Evolutionary conservation across 2,113 vertebrate species (phyloP), one percentile per base, ranked within the genome.

Genomic region (Tapirus terrestris): DNA sequence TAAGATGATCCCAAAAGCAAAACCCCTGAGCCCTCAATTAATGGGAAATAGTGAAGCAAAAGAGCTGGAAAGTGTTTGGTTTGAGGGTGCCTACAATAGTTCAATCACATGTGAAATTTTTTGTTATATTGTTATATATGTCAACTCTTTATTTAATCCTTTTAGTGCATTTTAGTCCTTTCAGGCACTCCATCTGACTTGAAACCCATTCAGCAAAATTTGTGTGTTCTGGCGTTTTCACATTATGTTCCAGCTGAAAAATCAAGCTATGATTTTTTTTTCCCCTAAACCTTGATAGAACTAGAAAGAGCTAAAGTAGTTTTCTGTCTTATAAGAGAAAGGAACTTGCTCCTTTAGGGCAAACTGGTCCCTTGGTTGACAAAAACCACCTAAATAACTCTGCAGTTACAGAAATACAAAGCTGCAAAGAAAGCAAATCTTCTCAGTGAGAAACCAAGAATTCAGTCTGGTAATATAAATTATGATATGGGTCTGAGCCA

Each of bases 201-300:
- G 76, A 65, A 89, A 33, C 13, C n/a, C 68, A 83, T 75, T 96
- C 63, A 79, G n/a, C 45, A 96, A 97, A 73, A 75, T 82, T 31
- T 75, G 8, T 76, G 33, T 75, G n/a, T 83, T 96, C 88, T 53
- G 23, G 81, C 63, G 87, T 94, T 94, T 95, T 96, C 73, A 72
- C 13, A 82, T 58, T 56, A 61, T 89, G 13, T 39, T 65, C n/a
- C 92, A 67, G 79, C 51, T 82, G 68, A 82, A 65, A 95, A 82
- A 73, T 83, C 39, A 97, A 86, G 63, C 25, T 79, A 65, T 70
- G 8, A 72, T 43, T 7, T 68, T 56, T 93, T 89, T 56, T 51
- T 5, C 7, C 5, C 7, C 51, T 39, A 63, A 89, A 65, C 5
- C 13, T 86, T 94, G 31, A 60, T 48, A 75, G 83, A 82, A 88